phyloP scores from a whole-genome alignment of 1,140 invertebrate genomes.

The Callitettix versicolor region DNA sequence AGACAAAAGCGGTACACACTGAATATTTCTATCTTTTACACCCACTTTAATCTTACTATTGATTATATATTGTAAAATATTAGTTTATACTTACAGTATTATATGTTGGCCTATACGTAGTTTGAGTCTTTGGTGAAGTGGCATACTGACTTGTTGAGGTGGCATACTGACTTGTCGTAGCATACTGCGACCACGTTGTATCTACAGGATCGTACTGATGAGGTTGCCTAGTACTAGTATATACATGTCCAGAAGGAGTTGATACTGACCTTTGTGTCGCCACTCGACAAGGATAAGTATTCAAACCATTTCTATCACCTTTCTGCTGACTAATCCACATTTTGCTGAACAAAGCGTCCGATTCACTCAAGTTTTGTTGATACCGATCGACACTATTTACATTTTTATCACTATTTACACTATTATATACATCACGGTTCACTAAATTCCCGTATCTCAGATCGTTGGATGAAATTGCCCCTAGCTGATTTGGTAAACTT shows the following conservation, averaged over 20 bases:
- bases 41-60: too few species aligned
- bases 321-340: conserved; percentile 17
- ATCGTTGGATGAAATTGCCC: neutral
- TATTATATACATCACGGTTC: neutral
- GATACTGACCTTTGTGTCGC: neutral
- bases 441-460: conserved; percentile 2
- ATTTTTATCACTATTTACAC: conserved; percentile 10
- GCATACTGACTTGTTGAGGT: too few species aligned
- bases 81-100: neutral
- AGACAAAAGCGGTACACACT: too few species aligned
- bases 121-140: too few species aligned
- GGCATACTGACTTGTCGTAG: too few species aligned
- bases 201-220: conserved; percentile 17
- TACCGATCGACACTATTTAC: conserved; percentile 6
- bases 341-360: conserved; percentile 16
- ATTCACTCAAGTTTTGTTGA: conserved; percentile 12
- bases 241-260: neutral
- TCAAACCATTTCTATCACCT: neutral
- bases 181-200: neutral
- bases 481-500: neutral
- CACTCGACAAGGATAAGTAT: neutral
- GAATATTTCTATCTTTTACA: too few species aligned
- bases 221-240: neutral
- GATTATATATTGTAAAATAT: too few species aligned
- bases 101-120: too few species aligned